A percentile compares a stretch with the other conserved stretches of the same genome.
Evolutionary conservation across 2,113 vertebrate species (phyloP).

Genomic region (Hiodon alosoides): DNA sequence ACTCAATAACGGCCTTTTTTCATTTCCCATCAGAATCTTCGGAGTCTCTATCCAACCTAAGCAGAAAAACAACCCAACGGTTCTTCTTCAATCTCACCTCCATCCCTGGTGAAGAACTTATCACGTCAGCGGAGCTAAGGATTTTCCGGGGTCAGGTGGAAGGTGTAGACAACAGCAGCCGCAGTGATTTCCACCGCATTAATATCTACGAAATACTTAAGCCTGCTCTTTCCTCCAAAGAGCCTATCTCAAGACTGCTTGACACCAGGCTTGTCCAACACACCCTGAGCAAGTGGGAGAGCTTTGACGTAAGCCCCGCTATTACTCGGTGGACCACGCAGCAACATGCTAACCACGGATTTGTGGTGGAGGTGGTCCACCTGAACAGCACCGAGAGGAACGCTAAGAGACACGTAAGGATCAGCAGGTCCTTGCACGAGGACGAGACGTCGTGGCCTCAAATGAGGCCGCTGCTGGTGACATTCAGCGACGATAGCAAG

Average conservation of each 20-base stretch:
- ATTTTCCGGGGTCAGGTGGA: constrained; percentile 75
- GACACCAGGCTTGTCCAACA: constrained; percentile 79
- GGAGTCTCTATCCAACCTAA: constrained; percentile 69
- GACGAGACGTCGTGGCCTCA: constrained; percentile 75
- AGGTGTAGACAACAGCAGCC: constrained; percentile 38
- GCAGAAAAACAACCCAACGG: constrained; percentile 65
- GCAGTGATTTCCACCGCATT: constrained; percentile 73
- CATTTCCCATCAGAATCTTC: constrained; percentile 62
- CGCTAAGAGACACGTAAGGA: constrained; percentile 74
- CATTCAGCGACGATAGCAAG: constrained; percentile 79
- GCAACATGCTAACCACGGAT: constrained; percentile 72
- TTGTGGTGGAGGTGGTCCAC: constrained; percentile 78
- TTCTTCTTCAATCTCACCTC: constrained; percentile 84
- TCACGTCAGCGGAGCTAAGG: constrained; percentile 83
- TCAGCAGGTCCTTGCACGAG: constrained; percentile 80
- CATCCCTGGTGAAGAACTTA: constrained; percentile 70
- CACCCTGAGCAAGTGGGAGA: constrained; percentile 77
- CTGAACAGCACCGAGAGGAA: constrained; percentile 60
- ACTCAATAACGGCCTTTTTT: background rate
- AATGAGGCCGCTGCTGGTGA: constrained; percentile 75
- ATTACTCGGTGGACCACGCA: constrained; percentile 74
- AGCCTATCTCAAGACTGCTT: constrained; percentile 75
- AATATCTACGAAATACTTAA: constrained; percentile 86
- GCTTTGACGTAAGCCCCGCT: constrained; percentile 80
- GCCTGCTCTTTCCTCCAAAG: constrained; percentile 57